These are phyloP conservation scores for Callinectes sapidus DNA, from an alignment of 2,888 invertebrate genomes.

Conservation along the genomic window DNA sequence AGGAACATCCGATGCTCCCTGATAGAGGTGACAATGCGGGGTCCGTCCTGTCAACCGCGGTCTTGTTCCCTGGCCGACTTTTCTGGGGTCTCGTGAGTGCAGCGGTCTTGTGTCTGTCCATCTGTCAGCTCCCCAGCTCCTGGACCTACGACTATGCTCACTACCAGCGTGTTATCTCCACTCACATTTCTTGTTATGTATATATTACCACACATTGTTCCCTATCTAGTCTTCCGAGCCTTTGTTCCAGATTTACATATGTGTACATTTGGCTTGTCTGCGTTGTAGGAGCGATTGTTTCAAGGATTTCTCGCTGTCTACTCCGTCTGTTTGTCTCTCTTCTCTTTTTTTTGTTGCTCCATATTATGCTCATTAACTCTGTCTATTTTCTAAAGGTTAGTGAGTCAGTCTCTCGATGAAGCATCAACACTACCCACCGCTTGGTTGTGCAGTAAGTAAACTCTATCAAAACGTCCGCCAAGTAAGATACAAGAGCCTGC, in stretches of 20 bases:
- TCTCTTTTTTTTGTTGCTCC: neutral
- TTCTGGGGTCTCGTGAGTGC: conserved; percentile 1
- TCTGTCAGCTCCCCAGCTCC: neutral
- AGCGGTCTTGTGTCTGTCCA: neutral
- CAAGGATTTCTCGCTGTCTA: neutral
- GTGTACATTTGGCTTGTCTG: neutral
- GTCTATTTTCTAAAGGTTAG: neutral
- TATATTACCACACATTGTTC: conserved; percentile 1
- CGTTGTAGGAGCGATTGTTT: conserved; percentile 2
- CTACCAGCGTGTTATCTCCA: neutral
- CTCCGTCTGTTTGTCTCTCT: neutral
- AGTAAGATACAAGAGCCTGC: neutral
- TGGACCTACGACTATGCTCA: conserved; percentile 1
- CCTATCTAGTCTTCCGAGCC: neutral
- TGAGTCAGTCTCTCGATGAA: neutral
- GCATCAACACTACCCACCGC: neutral
- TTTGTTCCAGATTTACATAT: neutral
- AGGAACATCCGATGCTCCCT: conserved; percentile 25
- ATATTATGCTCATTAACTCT: neutral
- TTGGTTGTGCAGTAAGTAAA: neutral
- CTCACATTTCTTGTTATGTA: neutral
- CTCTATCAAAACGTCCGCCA: neutral
- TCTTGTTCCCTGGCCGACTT: conserved; percentile 24
- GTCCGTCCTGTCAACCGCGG: neutral
- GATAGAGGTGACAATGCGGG: conserved; percentile 34